A percentile compares a stretch with the other conserved stretches of the same genome.
Conservation (phyloP, 2,888 invertebrate species). For the Phania funesta region DNA sequence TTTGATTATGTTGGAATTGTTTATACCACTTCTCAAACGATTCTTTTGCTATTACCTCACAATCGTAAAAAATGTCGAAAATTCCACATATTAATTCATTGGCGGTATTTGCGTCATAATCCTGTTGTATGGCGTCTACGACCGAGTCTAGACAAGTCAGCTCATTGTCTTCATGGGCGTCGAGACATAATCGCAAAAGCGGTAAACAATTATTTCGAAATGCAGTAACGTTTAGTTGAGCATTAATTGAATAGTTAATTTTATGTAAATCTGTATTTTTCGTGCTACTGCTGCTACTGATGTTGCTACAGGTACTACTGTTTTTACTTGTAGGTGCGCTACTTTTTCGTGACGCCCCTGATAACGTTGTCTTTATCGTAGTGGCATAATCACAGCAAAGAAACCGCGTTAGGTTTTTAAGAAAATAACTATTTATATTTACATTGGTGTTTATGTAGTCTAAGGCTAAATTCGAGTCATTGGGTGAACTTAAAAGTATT, state of each 20-base stretch:
- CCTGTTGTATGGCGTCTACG: slow-evolving; percentile 72
- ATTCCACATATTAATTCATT: slow-evolving; percentile 73
- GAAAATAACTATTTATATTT: slow-evolving; percentile 74
- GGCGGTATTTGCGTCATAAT: slow-evolving; percentile 71
- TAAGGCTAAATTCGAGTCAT: slow-evolving; percentile 75
- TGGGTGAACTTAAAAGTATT: slow-evolving; percentile 71
- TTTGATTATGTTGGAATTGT: slow-evolving; percentile 58
- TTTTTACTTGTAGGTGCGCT: slow-evolving; percentile 35
- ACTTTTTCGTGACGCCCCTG: slow-evolving; percentile 3
- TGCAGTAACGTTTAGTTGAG: slow-evolving; percentile 67
- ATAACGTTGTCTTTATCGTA: slow-evolving; percentile 64
- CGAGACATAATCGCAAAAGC: slow-evolving; percentile 74
- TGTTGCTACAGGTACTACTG: slow-evolving; percentile 46
- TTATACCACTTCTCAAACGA: slow-evolving; percentile 77
- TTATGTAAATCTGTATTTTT: slow-evolving; percentile 1
- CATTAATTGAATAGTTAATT: no score
- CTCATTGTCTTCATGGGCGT: slow-evolving; percentile 74
- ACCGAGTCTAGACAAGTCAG: slow-evolving; percentile 76
- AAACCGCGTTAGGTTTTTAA: slow-evolving; percentile 75
- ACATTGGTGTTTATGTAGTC: slow-evolving; percentile 79
- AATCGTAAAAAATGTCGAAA: slow-evolving; percentile 74
- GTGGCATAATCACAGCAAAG: slow-evolving; percentile 78
- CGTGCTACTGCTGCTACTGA: slow-evolving; percentile 35
- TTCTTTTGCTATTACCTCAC: slow-evolving; percentile 77
- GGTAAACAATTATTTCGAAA: slow-evolving; percentile 75